Evolutionary conservation across 2,888 invertebrate species (phyloP).

Genomic region (Hyppa rectilinea): DNA sequence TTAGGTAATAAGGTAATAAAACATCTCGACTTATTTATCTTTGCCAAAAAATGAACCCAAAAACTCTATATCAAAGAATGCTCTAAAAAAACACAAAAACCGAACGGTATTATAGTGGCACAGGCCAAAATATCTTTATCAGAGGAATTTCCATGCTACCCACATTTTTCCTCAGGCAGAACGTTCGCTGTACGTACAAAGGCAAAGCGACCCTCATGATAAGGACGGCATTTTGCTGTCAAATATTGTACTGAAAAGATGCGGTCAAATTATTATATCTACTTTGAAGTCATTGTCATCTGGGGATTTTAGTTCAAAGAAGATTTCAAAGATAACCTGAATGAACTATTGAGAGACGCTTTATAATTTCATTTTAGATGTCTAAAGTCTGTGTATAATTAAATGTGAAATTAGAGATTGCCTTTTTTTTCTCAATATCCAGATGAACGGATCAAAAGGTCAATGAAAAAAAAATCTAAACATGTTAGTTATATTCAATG

Average conservation of each 20-base stretch:
- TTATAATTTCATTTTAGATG: background rate
- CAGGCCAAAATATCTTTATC: constrained; percentile 62
- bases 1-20: background rate
- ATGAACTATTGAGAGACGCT: background rate
- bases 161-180: constrained; percentile 51
- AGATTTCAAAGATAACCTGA: background rate
- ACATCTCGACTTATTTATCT: background rate
- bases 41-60: background rate
- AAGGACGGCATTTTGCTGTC: constrained; percentile 53
- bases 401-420: background rate
- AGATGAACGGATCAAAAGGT: too few relatives aligned
- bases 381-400: background rate
- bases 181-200: constrained; percentile 56
- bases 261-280: constrained; percentile 39
- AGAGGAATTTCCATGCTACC: constrained; percentile 50
- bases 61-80: background rate
- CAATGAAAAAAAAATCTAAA: too few relatives aligned
- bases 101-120: constrained; percentile 31
- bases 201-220: constrained; percentile 55
- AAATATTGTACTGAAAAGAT: constrained; percentile 54
- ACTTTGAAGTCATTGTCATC: constrained; percentile 14
- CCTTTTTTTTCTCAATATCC: too few relatives aligned
- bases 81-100: constrained; percentile 33
- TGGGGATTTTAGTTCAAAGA: constrained; percentile 22
- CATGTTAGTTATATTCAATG: too few relatives aligned